Evolutionary conservation across 2,113 vertebrate species (phyloP).

Genomic region (Rhea pennata): DNA sequence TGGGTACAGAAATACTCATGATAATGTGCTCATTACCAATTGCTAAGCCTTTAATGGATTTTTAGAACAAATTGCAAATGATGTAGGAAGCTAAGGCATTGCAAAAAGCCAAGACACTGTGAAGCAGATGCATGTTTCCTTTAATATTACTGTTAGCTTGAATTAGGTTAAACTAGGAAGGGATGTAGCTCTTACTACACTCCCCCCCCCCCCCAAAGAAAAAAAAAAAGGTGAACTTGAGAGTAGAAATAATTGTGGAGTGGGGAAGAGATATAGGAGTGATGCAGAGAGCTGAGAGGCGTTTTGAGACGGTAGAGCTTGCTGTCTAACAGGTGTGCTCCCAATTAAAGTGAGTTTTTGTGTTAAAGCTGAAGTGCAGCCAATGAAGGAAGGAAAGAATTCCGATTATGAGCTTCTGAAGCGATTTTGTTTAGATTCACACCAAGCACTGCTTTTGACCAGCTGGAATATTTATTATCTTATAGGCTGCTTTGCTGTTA

Average conservation of each 20-base stretch:
- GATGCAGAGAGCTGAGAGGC: rapidly evolving
- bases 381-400: background rate
- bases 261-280: background rate
- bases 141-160: background rate
- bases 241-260: background rate
- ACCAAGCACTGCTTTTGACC: background rate
- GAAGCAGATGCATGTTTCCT: background rate
- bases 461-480: background rate
- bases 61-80: background rate
- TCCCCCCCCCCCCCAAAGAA: too few species aligned
- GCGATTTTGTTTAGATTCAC: background rate
- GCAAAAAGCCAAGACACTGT: background rate
- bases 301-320: background rate
- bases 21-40: background rate
- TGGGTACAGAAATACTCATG: background rate
- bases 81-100: background rate
- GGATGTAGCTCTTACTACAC: background rate
- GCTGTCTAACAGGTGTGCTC: background rate
- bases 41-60: background rate
- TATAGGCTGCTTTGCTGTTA: background rate
- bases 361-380: background rate
- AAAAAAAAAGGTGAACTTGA: background rate
- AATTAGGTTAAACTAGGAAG: background rate
- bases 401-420: background rate
- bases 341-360: background rate